Percentiles rank a stretch among this genome's conserved stretches.
These are phyloP conservation scores for Drosophila diplacantha DNA, from an alignment of 2,888 invertebrate species.

Conservation along the genomic window DNA sequence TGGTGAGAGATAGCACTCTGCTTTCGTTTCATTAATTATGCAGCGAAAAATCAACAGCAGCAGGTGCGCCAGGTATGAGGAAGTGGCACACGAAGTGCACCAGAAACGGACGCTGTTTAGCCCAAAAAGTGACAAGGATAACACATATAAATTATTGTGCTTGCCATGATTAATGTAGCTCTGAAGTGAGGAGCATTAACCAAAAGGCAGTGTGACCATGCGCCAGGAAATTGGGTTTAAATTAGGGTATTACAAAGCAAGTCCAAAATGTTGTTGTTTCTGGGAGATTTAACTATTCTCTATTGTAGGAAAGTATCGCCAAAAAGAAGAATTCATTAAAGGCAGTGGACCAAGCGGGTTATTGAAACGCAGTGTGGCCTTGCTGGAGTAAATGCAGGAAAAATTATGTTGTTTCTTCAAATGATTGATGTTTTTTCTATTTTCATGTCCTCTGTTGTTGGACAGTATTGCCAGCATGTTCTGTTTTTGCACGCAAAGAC, in stretches of 20 bases:
- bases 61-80: constrained; percentile 16
- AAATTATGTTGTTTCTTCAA: not conserved
- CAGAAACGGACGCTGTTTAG: not conserved
- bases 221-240: not conserved
- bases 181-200: not conserved
- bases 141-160: constrained; percentile 1
- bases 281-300: no score
- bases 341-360: not conserved
- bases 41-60: constrained; percentile 53
- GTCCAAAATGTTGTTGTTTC: no score
- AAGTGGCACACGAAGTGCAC: not conserved
- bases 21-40: constrained; percentile 66
- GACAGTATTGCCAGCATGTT: not conserved
- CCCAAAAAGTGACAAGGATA: constrained; percentile 9
- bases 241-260: no score
- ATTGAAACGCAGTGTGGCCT: not conserved
- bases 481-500: not conserved
- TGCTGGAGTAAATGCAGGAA: not conserved
- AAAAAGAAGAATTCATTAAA: no score
- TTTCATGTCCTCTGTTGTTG: not conserved
- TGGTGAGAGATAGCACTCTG: constrained; percentile 17
- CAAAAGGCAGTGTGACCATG: not conserved
- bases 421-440: not conserved
- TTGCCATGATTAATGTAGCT: constrained; percentile 1
- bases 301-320: no score